Percentiles rank a stretch among this genome's conserved stretches.
These are phyloP conservation scores for Bucco capensis DNA, from an alignment of 2,113 vertebrate species.

Conservation along the genomic window DNA sequence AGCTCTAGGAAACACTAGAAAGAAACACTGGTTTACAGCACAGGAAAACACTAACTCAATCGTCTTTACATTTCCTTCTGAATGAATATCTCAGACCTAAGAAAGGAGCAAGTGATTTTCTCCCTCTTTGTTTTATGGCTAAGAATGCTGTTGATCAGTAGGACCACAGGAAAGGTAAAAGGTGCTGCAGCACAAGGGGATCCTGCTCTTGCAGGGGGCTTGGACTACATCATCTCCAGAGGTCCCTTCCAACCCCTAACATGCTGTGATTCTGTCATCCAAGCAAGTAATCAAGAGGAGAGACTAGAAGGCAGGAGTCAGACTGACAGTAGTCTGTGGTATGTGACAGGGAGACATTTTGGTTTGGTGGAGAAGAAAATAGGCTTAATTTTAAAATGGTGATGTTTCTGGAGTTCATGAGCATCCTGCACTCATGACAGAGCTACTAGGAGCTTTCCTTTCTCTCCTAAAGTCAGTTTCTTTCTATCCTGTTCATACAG, in stretches of 20 bases:
- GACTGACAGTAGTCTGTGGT: background rate
- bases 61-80: background rate
- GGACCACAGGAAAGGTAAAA: background rate
- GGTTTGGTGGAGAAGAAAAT: background rate
- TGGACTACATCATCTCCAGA: too few relatives aligned
- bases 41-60: background rate
- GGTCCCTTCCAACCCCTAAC: too few relatives aligned
- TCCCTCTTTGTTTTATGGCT: background rate
- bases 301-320: background rate
- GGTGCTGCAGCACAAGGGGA: background rate
- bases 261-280: too few relatives aligned
- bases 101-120: background rate
- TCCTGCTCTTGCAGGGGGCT: too few relatives aligned
- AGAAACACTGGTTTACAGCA: background rate
- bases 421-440: background rate
- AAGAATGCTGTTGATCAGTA: accelerated
- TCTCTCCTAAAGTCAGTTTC: background rate
- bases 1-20: background rate
- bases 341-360: background rate
- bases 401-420: background rate
- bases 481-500: background rate
- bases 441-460: background rate
- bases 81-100: background rate
- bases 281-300: background rate
- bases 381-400: background rate